A percentile compares a stretch with the other conserved stretches of the same genome.
These are phyloP conservation scores for Gopherus flavomarginatus DNA, from an alignment of 2,113 vertebrate species.

Conservation along the genomic window DNA sequence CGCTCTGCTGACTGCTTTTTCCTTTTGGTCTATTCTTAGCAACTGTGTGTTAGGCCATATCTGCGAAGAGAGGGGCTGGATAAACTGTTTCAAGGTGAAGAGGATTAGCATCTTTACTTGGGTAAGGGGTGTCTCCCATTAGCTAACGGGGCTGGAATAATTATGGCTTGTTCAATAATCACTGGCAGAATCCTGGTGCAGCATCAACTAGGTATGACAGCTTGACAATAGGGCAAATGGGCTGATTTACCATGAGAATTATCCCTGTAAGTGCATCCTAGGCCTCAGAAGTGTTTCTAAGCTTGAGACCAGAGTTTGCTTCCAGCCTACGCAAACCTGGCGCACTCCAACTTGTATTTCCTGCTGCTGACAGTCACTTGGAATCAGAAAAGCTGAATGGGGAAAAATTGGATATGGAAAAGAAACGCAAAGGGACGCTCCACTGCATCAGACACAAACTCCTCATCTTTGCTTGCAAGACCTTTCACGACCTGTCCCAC, in stretches of 20 bases:
- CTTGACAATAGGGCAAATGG: constrained; percentile 62
- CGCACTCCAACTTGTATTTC: constrained; percentile 51
- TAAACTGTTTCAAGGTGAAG: constrained; percentile 17
- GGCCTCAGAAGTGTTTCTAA: constrained; percentile 58
- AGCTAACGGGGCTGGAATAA: constrained; percentile 69
- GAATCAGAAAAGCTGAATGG: background rate
- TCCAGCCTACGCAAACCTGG: constrained; percentile 9
- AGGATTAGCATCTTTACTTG: constrained; percentile 8
- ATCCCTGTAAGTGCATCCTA: constrained; percentile 50
- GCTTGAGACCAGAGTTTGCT: constrained; percentile 56
- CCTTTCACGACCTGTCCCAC: background rate
- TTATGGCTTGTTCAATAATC: constrained; percentile 60
- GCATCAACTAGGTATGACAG: constrained; percentile 55
- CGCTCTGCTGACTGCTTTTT: background rate
- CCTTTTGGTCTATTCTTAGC: background rate
- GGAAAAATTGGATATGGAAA: background rate
- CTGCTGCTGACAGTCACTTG: constrained; percentile 29
- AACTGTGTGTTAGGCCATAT: background rate
- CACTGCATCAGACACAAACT: background rate
- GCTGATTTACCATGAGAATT: constrained; percentile 64
- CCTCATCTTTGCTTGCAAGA: background rate
- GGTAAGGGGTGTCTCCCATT: constrained; percentile 15
- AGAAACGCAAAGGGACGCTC: constrained; percentile 9
- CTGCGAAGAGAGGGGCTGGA: constrained; percentile 2
- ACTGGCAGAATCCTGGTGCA: constrained; percentile 58